Percentiles rank a stretch among this genome's conserved stretches.
Conservation (phyloP, 2,797 vertebrate genomes). For the Bradypodion pumilum region DNA sequence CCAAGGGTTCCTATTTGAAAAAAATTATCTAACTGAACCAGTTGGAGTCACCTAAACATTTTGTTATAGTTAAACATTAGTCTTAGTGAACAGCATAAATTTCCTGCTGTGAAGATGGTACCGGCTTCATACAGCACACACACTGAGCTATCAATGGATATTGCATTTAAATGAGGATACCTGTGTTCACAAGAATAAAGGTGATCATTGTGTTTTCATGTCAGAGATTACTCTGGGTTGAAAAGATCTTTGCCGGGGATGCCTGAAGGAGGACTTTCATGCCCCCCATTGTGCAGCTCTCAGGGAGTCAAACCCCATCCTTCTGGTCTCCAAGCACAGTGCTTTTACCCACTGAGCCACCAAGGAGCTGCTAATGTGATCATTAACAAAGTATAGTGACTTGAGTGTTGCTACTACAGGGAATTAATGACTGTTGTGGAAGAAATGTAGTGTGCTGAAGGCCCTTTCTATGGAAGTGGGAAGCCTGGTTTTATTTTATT, state of each 20-base stretch:
- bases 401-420: not conserved
- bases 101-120: conserved; percentile 44
- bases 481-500: too few relatives aligned
- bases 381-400: conserved; percentile 31
- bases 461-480: too few relatives aligned
- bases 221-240: too few relatives aligned
- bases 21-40: conserved; percentile 62
- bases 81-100: conserved; percentile 59
- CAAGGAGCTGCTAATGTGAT: too few relatives aligned
- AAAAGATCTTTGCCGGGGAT: too few relatives aligned
- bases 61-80: conserved; percentile 63
- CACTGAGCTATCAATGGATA: conserved; percentile 38
- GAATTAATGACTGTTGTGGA: not conserved
- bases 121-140: conserved; percentile 26
- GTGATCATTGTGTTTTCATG: too few relatives aligned
- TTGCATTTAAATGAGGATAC: conserved; percentile 51
- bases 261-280: too few relatives aligned
- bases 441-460: not conserved
- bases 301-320: too few relatives aligned
- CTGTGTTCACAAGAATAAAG: conserved; percentile 52
- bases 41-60: conserved; percentile 59
- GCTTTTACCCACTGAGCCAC: too few relatives aligned
- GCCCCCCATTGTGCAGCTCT: too few relatives aligned
- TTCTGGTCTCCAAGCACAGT: too few relatives aligned
- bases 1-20: conserved; percentile 65